A percentile compares a stretch with the other conserved stretches of the same genome.
phyloP scores from a whole-genome alignment of 1,140 invertebrate genomes.

The Papilio aristodemus region DNA sequence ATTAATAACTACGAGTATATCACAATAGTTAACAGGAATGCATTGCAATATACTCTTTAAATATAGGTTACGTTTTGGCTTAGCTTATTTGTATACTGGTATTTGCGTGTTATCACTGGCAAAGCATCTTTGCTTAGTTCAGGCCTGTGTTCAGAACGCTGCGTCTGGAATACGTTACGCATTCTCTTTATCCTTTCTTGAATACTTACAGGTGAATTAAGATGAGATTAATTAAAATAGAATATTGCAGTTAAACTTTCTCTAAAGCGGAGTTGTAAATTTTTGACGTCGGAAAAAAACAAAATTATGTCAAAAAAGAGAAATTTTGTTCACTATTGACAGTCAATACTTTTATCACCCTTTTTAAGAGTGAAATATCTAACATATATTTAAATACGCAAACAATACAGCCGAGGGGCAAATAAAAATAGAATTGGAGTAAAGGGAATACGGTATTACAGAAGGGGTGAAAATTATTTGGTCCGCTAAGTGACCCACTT shows the following conservation, averaged over 20 bases:
- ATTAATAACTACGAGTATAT: too few relatives aligned
- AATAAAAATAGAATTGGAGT: conserved; percentile 51
- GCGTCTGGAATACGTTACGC: background rate
- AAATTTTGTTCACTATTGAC: conserved; percentile 72
- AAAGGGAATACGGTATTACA: conserved; percentile 34
- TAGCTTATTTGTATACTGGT: background rate
- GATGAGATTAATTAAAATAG: background rate
- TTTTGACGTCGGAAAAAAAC: conserved; percentile 31
- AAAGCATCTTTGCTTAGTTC: conserved; percentile 19
- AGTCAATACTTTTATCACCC: conserved; percentile 77
- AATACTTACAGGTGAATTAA: background rate
- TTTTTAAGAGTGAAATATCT: conserved; percentile 71
- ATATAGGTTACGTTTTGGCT: background rate
- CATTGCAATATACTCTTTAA: background rate
- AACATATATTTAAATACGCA: conserved; percentile 77
- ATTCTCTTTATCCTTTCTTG: conserved; percentile 2
- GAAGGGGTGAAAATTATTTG: conserved; percentile 19
- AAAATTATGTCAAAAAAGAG: conserved; percentile 41
- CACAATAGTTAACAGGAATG: too few relatives aligned
- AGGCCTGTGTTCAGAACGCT: background rate
- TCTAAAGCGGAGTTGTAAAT: conserved; percentile 22
- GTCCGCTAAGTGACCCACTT: conserved; percentile 19
- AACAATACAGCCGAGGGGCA: conserved; percentile 61
- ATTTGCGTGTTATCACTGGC: conserved; percentile 14
- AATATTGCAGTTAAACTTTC: too few relatives aligned